Percentiles rank a stretch among this genome's conserved stretches.
Evolutionary conservation across 1,140 invertebrate species (phyloP).

Genomic region (Sarcophaga peregrina): DNA sequence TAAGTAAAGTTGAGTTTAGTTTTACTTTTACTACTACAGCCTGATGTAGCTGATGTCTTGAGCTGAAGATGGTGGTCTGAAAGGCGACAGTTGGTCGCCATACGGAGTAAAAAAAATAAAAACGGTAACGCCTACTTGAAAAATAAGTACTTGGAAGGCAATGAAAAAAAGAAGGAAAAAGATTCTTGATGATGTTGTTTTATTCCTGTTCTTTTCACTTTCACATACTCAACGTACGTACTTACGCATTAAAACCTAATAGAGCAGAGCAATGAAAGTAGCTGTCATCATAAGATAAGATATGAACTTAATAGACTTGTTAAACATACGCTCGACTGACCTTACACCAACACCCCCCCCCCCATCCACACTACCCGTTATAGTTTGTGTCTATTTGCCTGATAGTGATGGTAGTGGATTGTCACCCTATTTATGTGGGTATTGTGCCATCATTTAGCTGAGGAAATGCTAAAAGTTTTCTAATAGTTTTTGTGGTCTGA

Average conservation of each 20-base stretch:
- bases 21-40: not conserved
- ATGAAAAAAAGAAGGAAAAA: not conserved
- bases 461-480: not conserved
- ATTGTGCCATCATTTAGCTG: no score
- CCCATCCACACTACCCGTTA: not conserved
- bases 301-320: constrained; percentile 47
- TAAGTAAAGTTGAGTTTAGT: constrained; percentile 7
- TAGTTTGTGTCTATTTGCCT: not conserved
- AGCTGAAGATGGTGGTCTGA: not conserved
- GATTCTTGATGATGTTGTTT: not conserved
- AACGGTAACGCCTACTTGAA: constrained; percentile 3
- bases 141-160: not conserved
- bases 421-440: no score
- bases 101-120: not conserved
- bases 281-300: constrained; percentile 47
- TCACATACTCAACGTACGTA: constrained; percentile 1
- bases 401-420: not conserved
- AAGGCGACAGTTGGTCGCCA: constrained; percentile 32
- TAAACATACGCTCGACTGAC: constrained; percentile 47
- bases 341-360: not conserved
- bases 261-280: constrained; percentile 41
- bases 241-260: constrained; percentile 37
- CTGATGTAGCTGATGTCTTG: not conserved
- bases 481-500: constrained; percentile 19
- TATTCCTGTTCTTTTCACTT: constrained; percentile 22